These are phyloP conservation scores for Meta bourneti DNA, from an alignment of 2,888 invertebrate species.

Conservation along the genomic window DNA sequence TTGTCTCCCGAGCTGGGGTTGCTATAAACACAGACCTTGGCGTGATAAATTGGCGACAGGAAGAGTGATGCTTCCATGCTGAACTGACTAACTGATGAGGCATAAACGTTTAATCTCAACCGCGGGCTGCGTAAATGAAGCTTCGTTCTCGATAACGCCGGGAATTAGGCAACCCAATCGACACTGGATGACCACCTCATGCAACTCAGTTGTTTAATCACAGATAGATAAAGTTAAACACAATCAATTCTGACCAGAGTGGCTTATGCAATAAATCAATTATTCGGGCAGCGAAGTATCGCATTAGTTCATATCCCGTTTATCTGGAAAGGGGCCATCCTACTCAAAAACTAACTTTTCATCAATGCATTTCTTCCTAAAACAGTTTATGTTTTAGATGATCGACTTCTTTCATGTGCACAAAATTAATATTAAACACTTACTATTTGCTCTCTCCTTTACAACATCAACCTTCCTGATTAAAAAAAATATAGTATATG, in stretches of 20 bases:
- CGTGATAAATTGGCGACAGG: slow-evolving; percentile 74
- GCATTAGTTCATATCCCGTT: not conserved
- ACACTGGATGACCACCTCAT: not conserved
- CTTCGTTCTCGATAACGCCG: not conserved
- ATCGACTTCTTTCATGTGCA: no score
- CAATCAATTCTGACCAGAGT: not conserved
- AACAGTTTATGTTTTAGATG: no score
- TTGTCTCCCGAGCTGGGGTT: slow-evolving; percentile 73
- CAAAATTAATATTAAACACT: no score
- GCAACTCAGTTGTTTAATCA: not conserved
- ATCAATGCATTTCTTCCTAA: no score
- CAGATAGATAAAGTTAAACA: not conserved
- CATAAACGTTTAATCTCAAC: slow-evolving; percentile 65
- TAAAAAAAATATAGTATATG: no score
- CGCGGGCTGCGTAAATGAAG: slow-evolving; percentile 30
- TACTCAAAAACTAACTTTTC: not conserved
- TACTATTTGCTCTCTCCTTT: no score
- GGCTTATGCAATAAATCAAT: not conserved
- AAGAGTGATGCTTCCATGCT: slow-evolving; percentile 52
- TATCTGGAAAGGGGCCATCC: not conserved
- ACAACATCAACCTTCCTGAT: no score
- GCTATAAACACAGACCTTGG: slow-evolving; percentile 73
- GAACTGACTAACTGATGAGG: slow-evolving; percentile 61
- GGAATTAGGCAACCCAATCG: no score
- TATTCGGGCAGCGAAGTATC: not conserved